phyloP scores from a whole-genome alignment of 2,888 invertebrate genomes.

The Drosophila mercatorum region DNA sequence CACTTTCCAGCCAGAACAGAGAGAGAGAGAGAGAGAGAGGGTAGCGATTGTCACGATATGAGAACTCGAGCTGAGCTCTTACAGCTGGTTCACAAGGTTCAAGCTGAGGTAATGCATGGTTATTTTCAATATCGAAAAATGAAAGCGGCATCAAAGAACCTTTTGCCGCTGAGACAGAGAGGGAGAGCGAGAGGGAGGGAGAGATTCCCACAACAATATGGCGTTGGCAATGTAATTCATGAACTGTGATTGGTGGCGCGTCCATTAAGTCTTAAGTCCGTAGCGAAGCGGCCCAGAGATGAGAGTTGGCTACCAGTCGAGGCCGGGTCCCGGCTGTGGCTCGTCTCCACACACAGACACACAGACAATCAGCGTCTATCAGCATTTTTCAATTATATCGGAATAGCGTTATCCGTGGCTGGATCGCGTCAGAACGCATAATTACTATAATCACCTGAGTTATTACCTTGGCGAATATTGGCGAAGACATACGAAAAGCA shows the following conservation, averaged over 20 bases:
- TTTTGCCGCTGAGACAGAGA: slow-evolving; percentile 57
- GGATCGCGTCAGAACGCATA: slow-evolving; percentile 85
- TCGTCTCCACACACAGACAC: background rate
- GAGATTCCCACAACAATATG: slow-evolving; percentile 80
- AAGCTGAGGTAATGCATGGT: slow-evolving; percentile 74
- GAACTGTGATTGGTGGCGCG: slow-evolving; percentile 78
- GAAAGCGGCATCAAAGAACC: slow-evolving; percentile 80
- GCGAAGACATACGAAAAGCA: slow-evolving; percentile 72
- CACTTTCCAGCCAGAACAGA: slow-evolving; percentile 58
- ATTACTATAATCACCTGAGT: slow-evolving; percentile 85
- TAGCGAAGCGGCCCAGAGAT: slow-evolving; percentile 19
- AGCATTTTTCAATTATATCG: slow-evolving; percentile 85
- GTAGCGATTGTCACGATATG: slow-evolving; percentile 69
- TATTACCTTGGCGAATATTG: slow-evolving; percentile 84
- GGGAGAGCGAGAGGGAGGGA: slow-evolving; percentile 22
- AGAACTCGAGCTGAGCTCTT: slow-evolving; percentile 40
- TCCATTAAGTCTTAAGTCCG: slow-evolving; percentile 41
- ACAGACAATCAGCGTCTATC: slow-evolving; percentile 85
- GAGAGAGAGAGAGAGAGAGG: background rate
- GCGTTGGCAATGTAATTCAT: slow-evolving; percentile 79
- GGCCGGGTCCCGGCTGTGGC: background rate
- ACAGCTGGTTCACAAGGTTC: slow-evolving; percentile 37
- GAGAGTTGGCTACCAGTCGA: slow-evolving; percentile 15
- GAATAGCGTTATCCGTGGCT: slow-evolving; percentile 85
- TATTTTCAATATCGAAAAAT: slow-evolving; percentile 82